Conservation (phyloP, 2,888 invertebrate species). For the Perithous albicinctus region DNA sequence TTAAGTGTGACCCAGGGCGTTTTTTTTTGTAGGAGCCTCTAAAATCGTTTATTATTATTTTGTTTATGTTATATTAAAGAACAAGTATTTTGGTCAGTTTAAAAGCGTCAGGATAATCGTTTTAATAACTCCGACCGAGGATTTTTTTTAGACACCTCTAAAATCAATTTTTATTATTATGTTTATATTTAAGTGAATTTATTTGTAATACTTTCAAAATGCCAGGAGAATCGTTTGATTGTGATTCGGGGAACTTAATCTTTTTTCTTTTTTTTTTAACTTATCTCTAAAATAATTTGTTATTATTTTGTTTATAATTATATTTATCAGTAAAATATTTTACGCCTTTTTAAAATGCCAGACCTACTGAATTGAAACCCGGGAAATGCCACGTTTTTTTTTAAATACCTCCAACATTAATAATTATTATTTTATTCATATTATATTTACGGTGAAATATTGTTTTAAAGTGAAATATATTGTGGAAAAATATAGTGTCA, state of each 20-base stretch:
- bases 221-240: not conserved
- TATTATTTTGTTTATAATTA: no score
- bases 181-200: no score
- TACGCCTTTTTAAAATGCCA: no score
- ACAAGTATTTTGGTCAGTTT: no score
- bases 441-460: not conserved
- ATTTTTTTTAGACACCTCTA: no score
- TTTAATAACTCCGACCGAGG: no score
- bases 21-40: not conserved
- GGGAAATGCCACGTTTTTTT: no score
- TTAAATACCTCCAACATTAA: not conserved
- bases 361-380: no score
- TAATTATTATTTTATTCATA: not conserved
- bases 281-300: not conserved
- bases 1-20: not conserved
- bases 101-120: no score
- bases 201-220: conserved; percentile 9
- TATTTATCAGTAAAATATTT: no score
- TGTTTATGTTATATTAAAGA: not conserved
- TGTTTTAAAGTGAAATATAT: not conserved
- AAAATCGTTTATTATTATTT: not conserved
- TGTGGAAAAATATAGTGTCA: not conserved
- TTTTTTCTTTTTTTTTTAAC: no score
- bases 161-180: no score
- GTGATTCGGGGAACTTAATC: not conserved